Base-by-base conservation (phyloP, 1,140 invertebrate species). In the Drosophila aff. region DNA sequence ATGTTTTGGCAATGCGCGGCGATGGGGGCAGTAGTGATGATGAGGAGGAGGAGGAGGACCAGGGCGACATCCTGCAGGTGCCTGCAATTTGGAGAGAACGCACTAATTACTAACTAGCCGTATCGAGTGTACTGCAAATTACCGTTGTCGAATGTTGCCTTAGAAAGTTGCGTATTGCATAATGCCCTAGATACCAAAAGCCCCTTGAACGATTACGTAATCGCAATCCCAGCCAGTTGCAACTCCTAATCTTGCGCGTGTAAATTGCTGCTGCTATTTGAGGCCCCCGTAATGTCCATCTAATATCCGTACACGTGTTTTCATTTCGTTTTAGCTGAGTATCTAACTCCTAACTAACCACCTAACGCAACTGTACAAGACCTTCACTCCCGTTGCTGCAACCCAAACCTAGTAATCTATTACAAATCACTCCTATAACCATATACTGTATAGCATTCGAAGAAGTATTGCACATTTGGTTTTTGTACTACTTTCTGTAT, bases 31-130 rank as follows among this genome's bases (percentile, higher is more conserved):
- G 79, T 46, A 78, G 85, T 38, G 69, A 89, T 23, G 84, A 89
- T 3, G 91, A 91, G 11, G 91, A 92, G 62, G 86, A 91, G 47
- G 90, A 92, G 66, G 91, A 92, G 78, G 91, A 92, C 73, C 87
- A 91, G 63, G 91, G 91, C 50, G 91, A 92, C 71, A 79, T 92
- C 71, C 79, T 92, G 79, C 91, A 92, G 91, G 91, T 92, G 84
- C 89, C 68, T 57, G 53, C 74, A 63, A 62, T 65, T 47, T 71
- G 21, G 60, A 66, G 40, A 41, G 28, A 41, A 58, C 43, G 47
- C 52, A 65, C 55, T 52, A 57, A 55, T 55, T 46, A 49, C 38
- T 68, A 43, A 43, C 43, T 72, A 79, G 36, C 66, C 33, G 41
- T 74, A 69, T 61, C 28, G 46, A 64, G 61, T 64, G 58, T 58